Evolutionary conservation across 2,888 invertebrate species (phyloP).

Genomic region (Phania funesta): DNA sequence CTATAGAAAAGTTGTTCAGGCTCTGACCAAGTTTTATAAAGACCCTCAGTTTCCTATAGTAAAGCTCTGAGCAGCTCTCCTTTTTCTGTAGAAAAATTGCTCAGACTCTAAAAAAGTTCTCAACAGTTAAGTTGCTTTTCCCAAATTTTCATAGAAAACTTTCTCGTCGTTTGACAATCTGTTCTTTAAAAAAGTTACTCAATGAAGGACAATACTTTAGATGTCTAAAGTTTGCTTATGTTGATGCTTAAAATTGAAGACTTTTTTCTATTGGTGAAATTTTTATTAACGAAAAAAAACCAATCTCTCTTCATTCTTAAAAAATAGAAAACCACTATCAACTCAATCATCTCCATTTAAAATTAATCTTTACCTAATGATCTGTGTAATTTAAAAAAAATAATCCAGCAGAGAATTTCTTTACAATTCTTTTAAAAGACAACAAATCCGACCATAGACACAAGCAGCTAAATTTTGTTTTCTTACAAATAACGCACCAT

Average conservation of each 20-base stretch:
- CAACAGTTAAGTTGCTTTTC: background rate
- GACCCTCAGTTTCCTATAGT: background rate
- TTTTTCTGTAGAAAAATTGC: background rate
- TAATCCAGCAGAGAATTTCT: background rate
- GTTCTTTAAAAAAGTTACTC: background rate
- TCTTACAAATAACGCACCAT: background rate
- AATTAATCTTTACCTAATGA: constrained; percentile 49
- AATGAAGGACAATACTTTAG: background rate
- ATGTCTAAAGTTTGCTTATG: background rate
- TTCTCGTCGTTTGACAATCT: background rate
- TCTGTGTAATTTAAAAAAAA: constrained; percentile 43
- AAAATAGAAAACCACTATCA: background rate
- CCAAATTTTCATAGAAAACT: background rate
- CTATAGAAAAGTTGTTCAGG: background rate
- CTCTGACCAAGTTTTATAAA: no score
- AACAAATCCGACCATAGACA: background rate
- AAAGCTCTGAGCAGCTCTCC: no score
- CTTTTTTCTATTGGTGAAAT: background rate
- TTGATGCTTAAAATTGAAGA: background rate
- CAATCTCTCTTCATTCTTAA: background rate
- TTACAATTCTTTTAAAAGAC: background rate
- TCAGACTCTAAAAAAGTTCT: background rate
- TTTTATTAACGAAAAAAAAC: background rate
- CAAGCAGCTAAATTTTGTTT: constrained; percentile 9
- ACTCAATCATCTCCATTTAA: background rate